A percentile compares a stretch with the other conserved stretches of the same genome.
phyloP scores from a whole-genome alignment of 2,888 invertebrate species.

The Tuta absoluta region DNA sequence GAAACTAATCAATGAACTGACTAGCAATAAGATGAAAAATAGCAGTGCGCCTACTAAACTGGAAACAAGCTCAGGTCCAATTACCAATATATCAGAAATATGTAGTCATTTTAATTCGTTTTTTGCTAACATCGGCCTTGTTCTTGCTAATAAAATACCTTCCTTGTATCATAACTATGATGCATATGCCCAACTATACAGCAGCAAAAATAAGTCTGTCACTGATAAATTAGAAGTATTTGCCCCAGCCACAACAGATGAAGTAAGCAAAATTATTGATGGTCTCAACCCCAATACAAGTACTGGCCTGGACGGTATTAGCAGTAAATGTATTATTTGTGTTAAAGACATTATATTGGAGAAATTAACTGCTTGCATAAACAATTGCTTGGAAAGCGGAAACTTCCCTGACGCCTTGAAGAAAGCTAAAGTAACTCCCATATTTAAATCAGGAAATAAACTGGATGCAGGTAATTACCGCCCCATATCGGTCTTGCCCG shows the following conservation, averaged over 20 bases:
- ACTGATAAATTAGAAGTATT: conserved; percentile 6
- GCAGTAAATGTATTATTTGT: conserved; percentile 31
- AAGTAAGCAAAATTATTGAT: conserved; percentile 30
- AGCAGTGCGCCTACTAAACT: conserved; percentile 27
- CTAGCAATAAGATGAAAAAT: conserved; percentile 24
- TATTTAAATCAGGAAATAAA: conserved; percentile 31
- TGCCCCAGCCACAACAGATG: conserved; percentile 12
- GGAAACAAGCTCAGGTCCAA: neutral
- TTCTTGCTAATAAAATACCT: neutral
- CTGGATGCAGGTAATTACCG: conserved; percentile 32
- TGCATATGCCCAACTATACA: neutral
- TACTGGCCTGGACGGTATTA: too few relatives aligned
- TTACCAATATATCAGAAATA: conserved; percentile 25
- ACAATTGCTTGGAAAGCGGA: neutral
- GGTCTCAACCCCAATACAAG: conserved; percentile 28
- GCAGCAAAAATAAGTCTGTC: neutral
- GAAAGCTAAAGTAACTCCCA: conserved; percentile 31
- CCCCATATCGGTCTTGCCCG: conserved; percentile 29
- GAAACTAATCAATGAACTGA: conserved; percentile 29
- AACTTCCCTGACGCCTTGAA: conserved; percentile 26
- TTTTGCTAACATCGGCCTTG: conserved; percentile 26
- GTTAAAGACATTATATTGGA: conserved; percentile 25
- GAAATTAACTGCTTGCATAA: neutral
- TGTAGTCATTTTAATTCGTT: conserved; percentile 27
- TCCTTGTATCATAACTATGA: neutral